Evolutionary conservation across 92 coral and sea anemone genomes (phyloP), one percentile per base, ranked within the genome.

Genomic region (Micromussa lordhowensis): DNA sequence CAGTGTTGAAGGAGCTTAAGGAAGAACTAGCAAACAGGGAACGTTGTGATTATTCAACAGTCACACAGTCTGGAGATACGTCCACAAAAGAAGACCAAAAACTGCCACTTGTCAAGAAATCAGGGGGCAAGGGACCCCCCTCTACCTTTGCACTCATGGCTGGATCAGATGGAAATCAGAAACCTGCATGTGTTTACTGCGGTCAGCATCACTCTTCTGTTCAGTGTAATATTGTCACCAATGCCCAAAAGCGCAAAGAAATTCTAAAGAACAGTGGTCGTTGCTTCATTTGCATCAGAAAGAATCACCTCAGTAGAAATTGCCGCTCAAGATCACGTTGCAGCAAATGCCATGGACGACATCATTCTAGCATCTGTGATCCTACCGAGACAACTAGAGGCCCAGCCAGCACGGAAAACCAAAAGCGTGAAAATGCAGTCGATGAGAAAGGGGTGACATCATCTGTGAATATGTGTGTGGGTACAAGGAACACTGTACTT

Each of bases 311-410:
- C 38, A 36, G 38, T 36, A 36, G 4, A 36, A 36, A 36, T 36
- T 36, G 24, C n/a, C 69, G 24, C 18, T 63, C 69, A 63, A 28
- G 74, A 80, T 40, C 79, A 44, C 78, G 68, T 16, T 88, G 91
- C 74, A 61, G 73, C 53, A 88, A 88, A 75, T 88, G 91, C 57
- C 88, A 88, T 13, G 88, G 91, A 28, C 44, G 88, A 21, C 77
- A 82, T 71, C 88, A 88, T 57, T 24, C 55, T 28, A 88, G 55
- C 55, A 9, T 9, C 55, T 14, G 55, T 51, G 55, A 51, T 14
- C 12, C 55, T 51, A 14, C 16, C 16, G 55, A 51, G 16, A 14
- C 14, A 51, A 14, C 12, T 9, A 14, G 1, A 51, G 7, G 55
- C 14, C 55, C 55, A 51, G 6, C 11, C 16, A 14, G 16, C 11